phyloP scores from a whole-genome alignment of 2,113 vertebrate genomes.

The Alligator sinensis region DNA sequence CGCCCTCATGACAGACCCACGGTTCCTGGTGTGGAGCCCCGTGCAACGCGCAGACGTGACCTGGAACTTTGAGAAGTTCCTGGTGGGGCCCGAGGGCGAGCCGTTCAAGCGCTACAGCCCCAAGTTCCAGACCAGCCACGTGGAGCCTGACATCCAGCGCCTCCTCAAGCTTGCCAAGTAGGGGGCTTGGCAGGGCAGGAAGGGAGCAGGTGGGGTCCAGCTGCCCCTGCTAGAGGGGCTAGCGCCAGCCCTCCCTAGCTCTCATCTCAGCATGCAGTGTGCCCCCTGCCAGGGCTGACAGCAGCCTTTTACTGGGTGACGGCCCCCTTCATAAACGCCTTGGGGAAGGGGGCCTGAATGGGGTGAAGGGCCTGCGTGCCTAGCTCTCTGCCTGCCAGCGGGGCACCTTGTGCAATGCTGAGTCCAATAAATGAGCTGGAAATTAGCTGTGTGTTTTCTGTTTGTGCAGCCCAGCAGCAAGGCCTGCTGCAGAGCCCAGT shows the following conservation, averaged over 20 bases:
- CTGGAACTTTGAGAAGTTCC: slow-evolving; percentile 99
- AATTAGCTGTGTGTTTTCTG: background rate
- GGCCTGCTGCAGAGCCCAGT: too few species aligned
- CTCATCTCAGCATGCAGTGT: fast-evolving
- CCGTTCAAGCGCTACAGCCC: slow-evolving; percentile 96
- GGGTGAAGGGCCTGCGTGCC: slow-evolving; percentile 68
- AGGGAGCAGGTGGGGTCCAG: background rate
- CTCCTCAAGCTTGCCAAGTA: slow-evolving; percentile 93
- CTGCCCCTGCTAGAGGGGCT: background rate
- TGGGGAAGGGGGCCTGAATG: slow-evolving; percentile 82
- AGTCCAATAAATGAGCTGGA: slow-evolving; percentile 60
- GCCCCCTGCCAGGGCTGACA: background rate
- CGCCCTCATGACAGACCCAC: slow-evolving; percentile 89
- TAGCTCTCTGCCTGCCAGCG: background rate
- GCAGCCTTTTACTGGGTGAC: slow-evolving; percentile 88
- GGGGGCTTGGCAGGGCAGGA: background rate
- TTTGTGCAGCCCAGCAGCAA: too few species aligned
- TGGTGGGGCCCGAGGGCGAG: slow-evolving; percentile 94
- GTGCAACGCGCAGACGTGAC: slow-evolving; percentile 89
- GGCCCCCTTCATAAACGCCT: slow-evolving; percentile 82
- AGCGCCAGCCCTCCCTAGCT: fast-evolving
- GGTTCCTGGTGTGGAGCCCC: slow-evolving; percentile 91
- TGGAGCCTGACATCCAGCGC: slow-evolving; percentile 94
- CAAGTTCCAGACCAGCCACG: slow-evolving; percentile 84
- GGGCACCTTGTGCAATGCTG: background rate